Base-by-base conservation (phyloP, 37 sponge, comb jelly and placozoan genomes). In the Theonella swinhoei region DNA sequence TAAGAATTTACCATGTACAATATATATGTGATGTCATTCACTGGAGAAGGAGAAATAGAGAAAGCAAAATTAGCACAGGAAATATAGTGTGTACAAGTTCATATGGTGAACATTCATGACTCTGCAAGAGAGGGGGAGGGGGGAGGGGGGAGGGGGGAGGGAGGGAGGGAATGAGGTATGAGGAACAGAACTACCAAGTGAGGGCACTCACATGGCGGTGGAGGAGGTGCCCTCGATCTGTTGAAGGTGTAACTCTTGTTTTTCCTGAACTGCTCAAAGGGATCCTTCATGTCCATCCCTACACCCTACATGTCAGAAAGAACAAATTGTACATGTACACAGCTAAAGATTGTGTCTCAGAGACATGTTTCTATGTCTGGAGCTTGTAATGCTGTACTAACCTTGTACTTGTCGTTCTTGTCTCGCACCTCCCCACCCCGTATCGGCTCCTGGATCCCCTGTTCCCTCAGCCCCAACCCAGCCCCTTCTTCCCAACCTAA, bases 211-310 rank as follows among this genome's bases (percentile, higher is more conserved):
- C n/a, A n/a, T n/a, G 54, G 54, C 14, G 54, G 54, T 7, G 54
- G 14, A 47, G 54, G 54, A 17, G 54, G 54, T 7, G 54, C 54
- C 7, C 54, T 7, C 7, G 54, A 47, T 34, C 93, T 88, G 68
- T 89, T 94, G 68, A 80, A 97, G 23, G 95, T 90, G 79, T 97
- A 90, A 60, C 98, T 97, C 83, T 92, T 97, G 43, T 69, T 83
- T 67, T 88, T 87, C 30, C 98, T 28, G 81, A 91, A 97, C 85
- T 54, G 65, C 47, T 97, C 98, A 88, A 92, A 97, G 22, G 88
- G 82, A 80, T 96, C 96, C 20, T 86, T 80, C 81, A 91, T 72
- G 41, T 83, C 41, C 30, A 87, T 62, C 24, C 94, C 94, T 59
- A 94, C 83, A 29, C 94, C 94, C 91, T 91, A 30, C 8, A 85